phyloP scores from a whole-genome alignment of 2,888 invertebrate species.

The Eristalis pertinax region DNA sequence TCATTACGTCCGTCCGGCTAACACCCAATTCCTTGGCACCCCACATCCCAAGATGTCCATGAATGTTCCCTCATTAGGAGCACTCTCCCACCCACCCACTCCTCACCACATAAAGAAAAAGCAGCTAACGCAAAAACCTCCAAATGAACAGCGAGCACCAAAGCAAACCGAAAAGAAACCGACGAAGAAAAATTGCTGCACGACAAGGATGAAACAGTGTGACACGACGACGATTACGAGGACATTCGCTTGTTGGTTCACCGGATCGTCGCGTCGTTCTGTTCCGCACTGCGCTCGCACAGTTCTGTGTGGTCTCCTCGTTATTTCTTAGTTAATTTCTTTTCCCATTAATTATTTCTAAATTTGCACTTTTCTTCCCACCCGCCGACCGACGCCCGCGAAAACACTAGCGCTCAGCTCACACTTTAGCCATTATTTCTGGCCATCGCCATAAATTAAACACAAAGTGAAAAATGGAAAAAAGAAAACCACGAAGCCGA shows the following conservation, averaged over 20 bases:
- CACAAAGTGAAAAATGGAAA: slow-evolving; percentile 19
- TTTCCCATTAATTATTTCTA: slow-evolving; percentile 70
- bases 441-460: slow-evolving; percentile 39
- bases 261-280: slow-evolving; percentile 6
- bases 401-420: neutral
- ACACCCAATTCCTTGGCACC: neutral
- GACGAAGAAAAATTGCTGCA: slow-evolving; percentile 18
- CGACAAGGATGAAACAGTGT: neutral
- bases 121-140: neutral
- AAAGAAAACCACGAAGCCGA: neutral
- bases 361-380: slow-evolving; percentile 58
- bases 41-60: neutral
- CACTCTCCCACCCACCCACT: neutral
- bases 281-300: neutral
- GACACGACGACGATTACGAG: slow-evolving; percentile 5
- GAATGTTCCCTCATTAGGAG: neutral
- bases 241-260: slow-evolving; percentile 23
- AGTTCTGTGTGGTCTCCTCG: slow-evolving; percentile 29
- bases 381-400: neutral
- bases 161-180: neutral
- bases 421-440: slow-evolving; percentile 25
- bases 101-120: neutral
- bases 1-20: neutral
- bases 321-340: slow-evolving; percentile 69
- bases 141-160: neutral